Conservation (phyloP, 1,140 invertebrate species). For the Ctenoplectra terminalis region DNA sequence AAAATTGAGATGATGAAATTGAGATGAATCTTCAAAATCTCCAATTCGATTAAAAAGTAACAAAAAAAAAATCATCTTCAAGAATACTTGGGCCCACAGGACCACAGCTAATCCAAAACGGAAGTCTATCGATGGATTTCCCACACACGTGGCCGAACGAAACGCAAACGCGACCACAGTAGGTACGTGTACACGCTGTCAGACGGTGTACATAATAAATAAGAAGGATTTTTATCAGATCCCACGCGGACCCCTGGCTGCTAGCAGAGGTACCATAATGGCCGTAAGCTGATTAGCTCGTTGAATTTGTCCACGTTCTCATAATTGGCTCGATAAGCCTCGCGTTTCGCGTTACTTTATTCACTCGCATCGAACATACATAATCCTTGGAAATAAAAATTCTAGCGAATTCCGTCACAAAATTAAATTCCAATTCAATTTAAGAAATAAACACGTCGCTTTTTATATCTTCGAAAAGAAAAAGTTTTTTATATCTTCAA, state of each 20-base stretch:
- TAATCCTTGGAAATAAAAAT: too few species aligned
- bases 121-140: slow-evolving; percentile 18
- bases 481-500: too few species aligned
- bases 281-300: slow-evolving; percentile 80
- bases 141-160: not conserved
- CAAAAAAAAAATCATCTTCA: too few species aligned
- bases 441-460: too few species aligned
- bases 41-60: too few species aligned
- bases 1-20: too few species aligned
- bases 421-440: too few species aligned
- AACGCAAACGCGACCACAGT: slow-evolving; percentile 22
- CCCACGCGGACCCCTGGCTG: slow-evolving; percentile 76
- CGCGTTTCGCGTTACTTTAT: slow-evolving; percentile 4
- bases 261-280: slow-evolving; percentile 75
- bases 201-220: slow-evolving; percentile 75
- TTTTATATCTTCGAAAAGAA: too few species aligned
- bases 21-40: too few species aligned
- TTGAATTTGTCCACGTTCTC: slow-evolving; percentile 81
- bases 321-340: slow-evolving; percentile 79
- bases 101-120: slow-evolving; percentile 7
- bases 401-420: too few species aligned
- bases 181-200: slow-evolving; percentile 36
- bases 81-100: too few species aligned
- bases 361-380: too few species aligned
- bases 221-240: slow-evolving; percentile 80